Evolutionary conservation across 2,113 vertebrate genomes (phyloP).

Genomic region (Clarias batrachus): DNA sequence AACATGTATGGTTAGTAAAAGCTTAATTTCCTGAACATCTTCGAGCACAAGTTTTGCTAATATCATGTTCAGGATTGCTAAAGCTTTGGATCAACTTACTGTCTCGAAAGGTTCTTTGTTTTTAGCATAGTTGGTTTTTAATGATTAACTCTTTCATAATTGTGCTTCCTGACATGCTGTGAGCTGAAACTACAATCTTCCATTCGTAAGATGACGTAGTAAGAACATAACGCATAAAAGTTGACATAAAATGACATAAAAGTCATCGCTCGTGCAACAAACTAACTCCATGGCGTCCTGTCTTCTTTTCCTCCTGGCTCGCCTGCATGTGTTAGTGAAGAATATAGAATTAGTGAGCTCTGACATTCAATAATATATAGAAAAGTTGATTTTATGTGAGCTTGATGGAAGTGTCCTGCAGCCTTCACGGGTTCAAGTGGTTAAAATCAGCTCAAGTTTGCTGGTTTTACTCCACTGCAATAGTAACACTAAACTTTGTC

Average conservation of each 20-base stretch:
- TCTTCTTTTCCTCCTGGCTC: conserved; percentile 14
- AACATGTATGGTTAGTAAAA: not conserved
- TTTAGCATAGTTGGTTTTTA: conserved; percentile 28
- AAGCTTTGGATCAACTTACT: conserved; percentile 52
- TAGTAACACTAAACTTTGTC: no score
- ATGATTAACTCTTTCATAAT: conserved; percentile 47
- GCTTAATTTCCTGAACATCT: not conserved
- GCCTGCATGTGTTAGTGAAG: not conserved
- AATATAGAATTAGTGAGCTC: no score
- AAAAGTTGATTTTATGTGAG: no score
- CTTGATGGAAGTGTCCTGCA: no score
- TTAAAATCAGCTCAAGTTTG: no score
- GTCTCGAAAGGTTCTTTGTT: conserved; percentile 50
- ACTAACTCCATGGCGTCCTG: conserved; percentile 51
- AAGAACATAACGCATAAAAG: conserved; percentile 42
- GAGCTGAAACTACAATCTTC: conserved; percentile 64
- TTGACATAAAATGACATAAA: no score
- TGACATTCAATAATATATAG: not conserved
- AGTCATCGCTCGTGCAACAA: conserved; percentile 43
- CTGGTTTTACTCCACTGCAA: no score
- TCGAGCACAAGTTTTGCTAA: not conserved
- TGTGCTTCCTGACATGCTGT: conserved; percentile 59
- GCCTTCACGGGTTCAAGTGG: no score
- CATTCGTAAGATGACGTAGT: conserved; percentile 58
- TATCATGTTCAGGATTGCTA: not conserved